Evolutionary conservation across 2,888 invertebrate genomes (phyloP).

Genomic region (Pseudeuparius sepicola): DNA sequence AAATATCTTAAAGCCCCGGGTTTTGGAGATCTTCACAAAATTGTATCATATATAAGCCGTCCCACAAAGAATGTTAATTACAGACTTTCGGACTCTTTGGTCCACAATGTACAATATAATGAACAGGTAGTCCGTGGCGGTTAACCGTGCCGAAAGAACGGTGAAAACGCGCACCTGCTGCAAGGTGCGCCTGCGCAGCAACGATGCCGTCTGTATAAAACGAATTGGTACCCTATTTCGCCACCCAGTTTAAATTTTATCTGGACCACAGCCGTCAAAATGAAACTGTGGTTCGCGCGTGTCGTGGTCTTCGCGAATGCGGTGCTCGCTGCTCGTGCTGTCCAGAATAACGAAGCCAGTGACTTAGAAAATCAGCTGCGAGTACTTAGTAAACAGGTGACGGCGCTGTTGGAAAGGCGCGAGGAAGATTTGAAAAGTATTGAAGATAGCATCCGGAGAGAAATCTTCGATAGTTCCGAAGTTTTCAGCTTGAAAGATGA

Average conservation of each 20-base stretch:
- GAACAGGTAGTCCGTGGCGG: too few relatives aligned
- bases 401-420: constrained; percentile 42
- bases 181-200: constrained; percentile 1
- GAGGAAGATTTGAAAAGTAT: constrained; percentile 45
- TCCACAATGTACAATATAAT: too few relatives aligned
- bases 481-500: constrained; percentile 42
- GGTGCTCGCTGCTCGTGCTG: constrained; percentile 12
- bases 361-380: constrained; percentile 40
- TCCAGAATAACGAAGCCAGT: constrained; percentile 13
- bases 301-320: constrained; percentile 13
- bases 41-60: too few relatives aligned
- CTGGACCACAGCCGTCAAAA: constrained; percentile 4
- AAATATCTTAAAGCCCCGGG: too few relatives aligned
- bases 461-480: constrained; percentile 45
- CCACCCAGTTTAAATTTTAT: constrained; percentile 8
- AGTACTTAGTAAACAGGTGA: constrained; percentile 45
- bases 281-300: too few relatives aligned
- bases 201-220: constrained; percentile 18
- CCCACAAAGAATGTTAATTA: too few relatives aligned
- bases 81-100: too few relatives aligned
- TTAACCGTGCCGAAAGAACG: too few relatives aligned
- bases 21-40: too few relatives aligned
- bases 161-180: constrained; percentile 9
- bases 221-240: constrained; percentile 18
- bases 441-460: constrained; percentile 43